These are phyloP conservation scores for Simalia tracyae DNA, from an alignment of 2,797 vertebrate genomes.

Conservation along the genomic window DNA sequence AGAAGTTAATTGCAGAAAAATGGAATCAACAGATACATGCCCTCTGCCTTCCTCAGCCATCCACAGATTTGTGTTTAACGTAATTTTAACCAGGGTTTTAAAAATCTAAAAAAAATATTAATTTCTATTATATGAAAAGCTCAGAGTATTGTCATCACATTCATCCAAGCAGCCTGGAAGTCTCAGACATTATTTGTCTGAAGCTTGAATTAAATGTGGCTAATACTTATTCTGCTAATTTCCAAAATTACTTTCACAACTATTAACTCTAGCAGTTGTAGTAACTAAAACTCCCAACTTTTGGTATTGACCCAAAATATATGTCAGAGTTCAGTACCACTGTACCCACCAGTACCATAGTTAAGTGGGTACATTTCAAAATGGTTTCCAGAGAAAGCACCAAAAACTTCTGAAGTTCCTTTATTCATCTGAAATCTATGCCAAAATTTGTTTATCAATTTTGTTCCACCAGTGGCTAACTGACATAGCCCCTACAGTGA, in stretches of 20 bases:
- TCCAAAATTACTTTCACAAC: neutral
- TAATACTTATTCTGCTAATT: neutral
- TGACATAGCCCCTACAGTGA: too few relatives aligned
- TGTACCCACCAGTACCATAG: too few relatives aligned
- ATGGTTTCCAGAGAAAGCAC: too few relatives aligned
- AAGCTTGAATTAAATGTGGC: neutral
- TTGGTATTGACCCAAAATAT: neutral
- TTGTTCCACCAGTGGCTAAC: too few relatives aligned
- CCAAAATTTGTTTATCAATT: too few relatives aligned
- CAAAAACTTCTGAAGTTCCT: too few relatives aligned
- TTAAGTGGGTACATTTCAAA: too few relatives aligned
- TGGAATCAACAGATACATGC: neutral
- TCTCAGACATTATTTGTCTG: neutral
- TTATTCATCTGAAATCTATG: too few relatives aligned
- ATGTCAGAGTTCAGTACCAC: too few relatives aligned
- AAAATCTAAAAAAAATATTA: neutral
- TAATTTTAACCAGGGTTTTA: neutral
- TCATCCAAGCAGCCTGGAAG: neutral
- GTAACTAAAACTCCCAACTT: neutral
- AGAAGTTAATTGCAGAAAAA: neutral
- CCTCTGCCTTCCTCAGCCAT: neutral
- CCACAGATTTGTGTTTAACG: neutral
- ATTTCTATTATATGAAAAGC: neutral
- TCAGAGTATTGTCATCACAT: neutral
- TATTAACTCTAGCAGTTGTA: neutral